A percentile compares a stretch with the other conserved stretches of the same genome.
These are phyloP conservation scores for Poecilus cupreus DNA, from an alignment of 2,888 invertebrate species.

Conservation along the genomic window DNA sequence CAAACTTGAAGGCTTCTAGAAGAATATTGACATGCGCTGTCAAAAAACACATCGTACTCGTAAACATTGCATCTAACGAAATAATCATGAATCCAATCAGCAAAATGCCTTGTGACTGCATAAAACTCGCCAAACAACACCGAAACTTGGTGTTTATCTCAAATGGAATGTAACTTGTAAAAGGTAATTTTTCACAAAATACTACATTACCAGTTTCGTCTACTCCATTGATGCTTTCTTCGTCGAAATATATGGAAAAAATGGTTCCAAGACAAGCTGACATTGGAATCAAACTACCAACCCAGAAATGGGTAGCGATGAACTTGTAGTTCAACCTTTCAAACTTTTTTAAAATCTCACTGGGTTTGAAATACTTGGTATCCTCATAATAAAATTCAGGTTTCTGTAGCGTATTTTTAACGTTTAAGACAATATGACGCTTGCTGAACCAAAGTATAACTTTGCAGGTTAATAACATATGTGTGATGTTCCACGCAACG, in stretches of 20 bases:
- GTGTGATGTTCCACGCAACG: not conserved
- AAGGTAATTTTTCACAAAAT: conserved; percentile 18
- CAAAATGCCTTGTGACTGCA: not conserved
- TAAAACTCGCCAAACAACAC: not conserved
- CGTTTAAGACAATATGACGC: not conserved
- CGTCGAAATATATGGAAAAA: not conserved
- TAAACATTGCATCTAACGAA: conserved; percentile 18
- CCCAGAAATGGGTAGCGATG: conserved; percentile 1
- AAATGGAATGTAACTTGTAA: conserved; percentile 38
- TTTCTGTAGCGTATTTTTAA: not conserved
- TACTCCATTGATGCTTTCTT: not conserved
- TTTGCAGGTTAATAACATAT: not conserved
- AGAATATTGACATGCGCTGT: conserved; percentile 18
- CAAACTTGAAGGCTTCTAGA: not conserved
- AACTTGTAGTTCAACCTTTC: not conserved
- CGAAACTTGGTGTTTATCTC: not conserved
- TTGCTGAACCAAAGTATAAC: not conserved
- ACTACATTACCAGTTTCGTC: conserved; percentile 13
- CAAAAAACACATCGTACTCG: not conserved
- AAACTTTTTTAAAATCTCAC: not conserved
- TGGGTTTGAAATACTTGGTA: not conserved
- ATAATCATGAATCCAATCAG: not conserved
- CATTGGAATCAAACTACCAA: not conserved
- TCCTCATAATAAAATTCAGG: not conserved
- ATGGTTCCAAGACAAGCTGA: conserved; percentile 2